phyloP scores from a whole-genome alignment of 2,113 vertebrate genomes.

The Sakesphorus luctuosus region DNA sequence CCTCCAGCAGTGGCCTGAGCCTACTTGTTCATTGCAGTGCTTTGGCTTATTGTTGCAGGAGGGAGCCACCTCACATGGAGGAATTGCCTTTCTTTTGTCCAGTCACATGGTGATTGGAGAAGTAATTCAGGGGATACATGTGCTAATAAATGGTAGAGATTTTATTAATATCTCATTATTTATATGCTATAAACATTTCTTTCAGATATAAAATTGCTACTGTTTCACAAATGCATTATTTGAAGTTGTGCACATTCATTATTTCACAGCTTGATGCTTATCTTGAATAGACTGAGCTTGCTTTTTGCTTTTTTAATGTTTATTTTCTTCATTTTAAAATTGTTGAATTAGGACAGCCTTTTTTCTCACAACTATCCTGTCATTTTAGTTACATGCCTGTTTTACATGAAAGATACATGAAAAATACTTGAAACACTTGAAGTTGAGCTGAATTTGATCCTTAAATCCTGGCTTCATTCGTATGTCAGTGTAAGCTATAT shows the following conservation, averaged over 20 bases:
- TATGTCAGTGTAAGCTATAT: neutral
- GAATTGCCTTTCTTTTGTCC: neutral
- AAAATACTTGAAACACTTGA: neutral
- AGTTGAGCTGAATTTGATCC: neutral
- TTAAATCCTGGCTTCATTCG: neutral
- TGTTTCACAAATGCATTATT: neutral
- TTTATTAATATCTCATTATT: neutral
- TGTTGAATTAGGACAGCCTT: neutral
- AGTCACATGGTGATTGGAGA: neutral
- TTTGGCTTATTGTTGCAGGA: neutral
- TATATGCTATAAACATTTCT: neutral
- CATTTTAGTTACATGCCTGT: neutral
- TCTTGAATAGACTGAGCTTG: neutral
- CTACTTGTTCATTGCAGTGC: rapidly evolving
- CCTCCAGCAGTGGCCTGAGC: neutral
- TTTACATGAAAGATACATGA: neutral
- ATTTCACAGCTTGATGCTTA: neutral
- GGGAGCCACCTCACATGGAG: neutral
- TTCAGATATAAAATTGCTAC: neutral
- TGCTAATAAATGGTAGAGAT: neutral
- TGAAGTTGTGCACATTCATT: neutral
- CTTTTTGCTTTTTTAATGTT: neutral
- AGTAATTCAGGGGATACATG: neutral
- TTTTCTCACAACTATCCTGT: neutral
- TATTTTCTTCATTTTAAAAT: neutral